phyloP scores from a whole-genome alignment of 2,113 vertebrate species.

The Aptenodytes forsteri region DNA sequence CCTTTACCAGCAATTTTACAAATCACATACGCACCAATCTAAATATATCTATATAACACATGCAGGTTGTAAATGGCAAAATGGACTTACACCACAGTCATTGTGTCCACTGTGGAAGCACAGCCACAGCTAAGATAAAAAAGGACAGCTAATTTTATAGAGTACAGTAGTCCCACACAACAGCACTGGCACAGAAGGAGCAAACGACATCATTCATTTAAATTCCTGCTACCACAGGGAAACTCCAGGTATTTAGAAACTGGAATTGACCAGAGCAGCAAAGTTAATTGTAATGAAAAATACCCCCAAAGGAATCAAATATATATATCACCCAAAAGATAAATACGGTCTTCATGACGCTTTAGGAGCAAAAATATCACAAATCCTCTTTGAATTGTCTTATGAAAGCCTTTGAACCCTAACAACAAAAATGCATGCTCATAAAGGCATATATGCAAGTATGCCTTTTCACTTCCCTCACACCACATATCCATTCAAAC shows the following conservation, averaged over 20 bases:
- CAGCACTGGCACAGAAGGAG: neutral
- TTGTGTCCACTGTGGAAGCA: neutral
- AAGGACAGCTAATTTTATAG: neutral
- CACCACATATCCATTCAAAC: neutral
- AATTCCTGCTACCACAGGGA: neutral
- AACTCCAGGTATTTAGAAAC: neutral
- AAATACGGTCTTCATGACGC: neutral
- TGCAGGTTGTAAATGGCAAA: neutral
- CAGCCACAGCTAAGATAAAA: neutral
- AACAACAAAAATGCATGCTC: neutral
- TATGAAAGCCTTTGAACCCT: neutral
- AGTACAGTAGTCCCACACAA: neutral
- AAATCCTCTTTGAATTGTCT: neutral
- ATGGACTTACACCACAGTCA: neutral
- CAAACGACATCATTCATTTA: neutral
- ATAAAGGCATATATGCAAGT: neutral
- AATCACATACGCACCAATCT: neutral
- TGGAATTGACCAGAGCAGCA: neutral
- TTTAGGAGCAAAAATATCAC: neutral
- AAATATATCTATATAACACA: neutral
- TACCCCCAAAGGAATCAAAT: neutral
- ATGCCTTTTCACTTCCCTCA: neutral
- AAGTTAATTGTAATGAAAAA: neutral
- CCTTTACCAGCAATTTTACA: neutral
- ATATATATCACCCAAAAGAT: neutral